phyloP scores from a whole-genome alignment of 2,797 vertebrate species.

The Cossypha niveicapilla region DNA sequence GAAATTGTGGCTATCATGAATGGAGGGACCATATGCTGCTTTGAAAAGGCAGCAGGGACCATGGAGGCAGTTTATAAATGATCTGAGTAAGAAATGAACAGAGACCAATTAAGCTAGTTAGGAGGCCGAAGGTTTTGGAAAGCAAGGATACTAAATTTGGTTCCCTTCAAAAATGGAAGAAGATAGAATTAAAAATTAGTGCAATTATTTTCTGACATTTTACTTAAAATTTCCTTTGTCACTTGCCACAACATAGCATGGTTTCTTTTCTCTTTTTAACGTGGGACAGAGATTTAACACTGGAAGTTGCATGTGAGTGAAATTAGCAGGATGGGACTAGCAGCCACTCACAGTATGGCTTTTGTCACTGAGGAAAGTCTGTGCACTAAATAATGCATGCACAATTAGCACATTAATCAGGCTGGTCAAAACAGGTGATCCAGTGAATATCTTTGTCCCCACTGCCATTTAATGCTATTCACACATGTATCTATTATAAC shows the following conservation, averaged over 20 bases:
- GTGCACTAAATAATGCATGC: constrained; percentile 20
- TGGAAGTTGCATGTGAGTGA: not conserved
- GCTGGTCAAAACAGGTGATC: constrained; percentile 46
- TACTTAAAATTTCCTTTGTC: not conserved
- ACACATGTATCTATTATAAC: constrained; percentile 5
- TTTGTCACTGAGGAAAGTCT: constrained; percentile 33
- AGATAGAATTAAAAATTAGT: constrained; percentile 1
- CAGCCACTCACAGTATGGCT: constrained; percentile 10
- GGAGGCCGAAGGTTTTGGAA: constrained; percentile 17
- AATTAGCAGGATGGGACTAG: not conserved
- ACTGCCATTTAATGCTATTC: constrained; percentile 29
- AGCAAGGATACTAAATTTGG: not conserved
- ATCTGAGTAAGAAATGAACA: constrained; percentile 61
- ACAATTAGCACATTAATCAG: constrained; percentile 21
- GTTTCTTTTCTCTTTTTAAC: not conserved
- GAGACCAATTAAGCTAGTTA: constrained; percentile 57
- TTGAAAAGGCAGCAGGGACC: constrained; percentile 55
- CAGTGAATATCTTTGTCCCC: constrained; percentile 30
- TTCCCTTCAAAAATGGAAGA: not conserved
- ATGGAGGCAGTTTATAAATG: constrained; percentile 42
- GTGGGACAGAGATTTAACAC: not conserved
- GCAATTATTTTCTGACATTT: not conserved
- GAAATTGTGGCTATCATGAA: constrained; percentile 50
- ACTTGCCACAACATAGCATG: not conserved
- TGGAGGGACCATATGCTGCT: constrained; percentile 55